Conservation (phyloP, 1,140 invertebrate species). For the Atopsyche davidsoni region DNA sequence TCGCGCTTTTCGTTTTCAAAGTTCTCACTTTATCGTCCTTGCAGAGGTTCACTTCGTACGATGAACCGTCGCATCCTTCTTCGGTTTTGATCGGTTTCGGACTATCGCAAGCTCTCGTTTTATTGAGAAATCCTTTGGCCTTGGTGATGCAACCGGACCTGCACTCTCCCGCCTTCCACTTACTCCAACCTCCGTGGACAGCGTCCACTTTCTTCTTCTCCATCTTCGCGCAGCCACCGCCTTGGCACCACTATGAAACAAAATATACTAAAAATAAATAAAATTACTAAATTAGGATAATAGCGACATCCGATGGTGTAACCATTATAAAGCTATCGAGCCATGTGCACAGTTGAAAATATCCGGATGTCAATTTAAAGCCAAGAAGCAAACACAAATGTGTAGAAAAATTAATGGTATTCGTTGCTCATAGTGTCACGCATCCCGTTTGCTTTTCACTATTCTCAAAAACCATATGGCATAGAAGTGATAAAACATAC, state of each 20-base stretch:
- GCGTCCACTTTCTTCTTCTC: constrained; percentile 31
- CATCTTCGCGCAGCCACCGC: constrained; percentile 53
- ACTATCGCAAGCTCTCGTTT: constrained; percentile 52
- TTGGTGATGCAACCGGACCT: constrained; percentile 61
- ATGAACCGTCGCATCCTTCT: constrained; percentile 54
- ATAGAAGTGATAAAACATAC: too few species aligned
- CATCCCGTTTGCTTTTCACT: too few species aligned
- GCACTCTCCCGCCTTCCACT: constrained; percentile 56
- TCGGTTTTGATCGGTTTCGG: constrained; percentile 48
- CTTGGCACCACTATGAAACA: constrained; percentile 56
- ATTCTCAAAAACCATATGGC: too few species aligned
- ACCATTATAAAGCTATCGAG: too few species aligned
- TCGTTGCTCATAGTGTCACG: too few species aligned
- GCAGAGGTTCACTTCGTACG: constrained; percentile 58
- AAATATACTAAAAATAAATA: too few species aligned
- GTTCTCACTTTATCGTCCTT: constrained; percentile 53
- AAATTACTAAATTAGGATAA: too few species aligned
- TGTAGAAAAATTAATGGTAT: too few species aligned
- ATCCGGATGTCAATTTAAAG: too few species aligned
- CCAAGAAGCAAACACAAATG: too few species aligned
- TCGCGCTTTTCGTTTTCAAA: not conserved
- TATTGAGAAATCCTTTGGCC: constrained; percentile 50
- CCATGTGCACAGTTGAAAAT: too few species aligned
- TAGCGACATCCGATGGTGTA: too few species aligned
- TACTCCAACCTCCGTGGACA: constrained; percentile 54